Percentiles rank a stretch among this genome's conserved stretches.
Evolutionary conservation across 1,140 invertebrate genomes (phyloP).

Genomic region (Eupristina koningsbergeri): DNA sequence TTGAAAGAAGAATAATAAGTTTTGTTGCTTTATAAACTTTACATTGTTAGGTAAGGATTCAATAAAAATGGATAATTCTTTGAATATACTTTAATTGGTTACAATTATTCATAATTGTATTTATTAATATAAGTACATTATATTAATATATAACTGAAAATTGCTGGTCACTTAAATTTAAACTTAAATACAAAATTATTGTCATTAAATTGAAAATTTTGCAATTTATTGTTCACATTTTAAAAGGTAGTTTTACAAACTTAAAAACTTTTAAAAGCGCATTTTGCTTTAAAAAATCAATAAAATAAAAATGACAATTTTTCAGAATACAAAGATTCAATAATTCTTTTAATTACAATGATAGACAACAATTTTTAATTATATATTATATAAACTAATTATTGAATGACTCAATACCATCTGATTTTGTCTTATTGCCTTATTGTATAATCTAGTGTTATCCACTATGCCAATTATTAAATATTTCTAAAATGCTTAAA

Average conservation of each 20-base stretch:
- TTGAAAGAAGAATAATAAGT: background rate
- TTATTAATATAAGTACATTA: background rate
- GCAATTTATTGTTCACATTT: background rate
- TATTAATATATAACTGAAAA: background rate
- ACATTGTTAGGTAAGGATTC: background rate
- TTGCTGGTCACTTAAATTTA: background rate
- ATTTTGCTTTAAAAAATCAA: too few relatives aligned
- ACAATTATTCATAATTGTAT: background rate
- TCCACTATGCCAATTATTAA: background rate
- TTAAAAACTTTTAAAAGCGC: background rate
- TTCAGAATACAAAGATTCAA: background rate
- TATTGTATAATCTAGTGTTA: background rate
- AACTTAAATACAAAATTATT: background rate
- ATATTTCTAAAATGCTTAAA: background rate
- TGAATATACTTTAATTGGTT: background rate
- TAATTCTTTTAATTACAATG: background rate
- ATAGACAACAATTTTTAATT: background rate
- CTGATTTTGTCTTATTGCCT: background rate
- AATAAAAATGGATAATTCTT: background rate
- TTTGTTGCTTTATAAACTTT: background rate
- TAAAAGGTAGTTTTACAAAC: background rate
- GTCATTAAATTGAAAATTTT: background rate
- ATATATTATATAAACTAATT: background rate
- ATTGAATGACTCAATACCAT: background rate
- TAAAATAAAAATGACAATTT: background rate